Conservation (phyloP, 2,888 invertebrate species). For the Rhynchonema sp. region DNA sequence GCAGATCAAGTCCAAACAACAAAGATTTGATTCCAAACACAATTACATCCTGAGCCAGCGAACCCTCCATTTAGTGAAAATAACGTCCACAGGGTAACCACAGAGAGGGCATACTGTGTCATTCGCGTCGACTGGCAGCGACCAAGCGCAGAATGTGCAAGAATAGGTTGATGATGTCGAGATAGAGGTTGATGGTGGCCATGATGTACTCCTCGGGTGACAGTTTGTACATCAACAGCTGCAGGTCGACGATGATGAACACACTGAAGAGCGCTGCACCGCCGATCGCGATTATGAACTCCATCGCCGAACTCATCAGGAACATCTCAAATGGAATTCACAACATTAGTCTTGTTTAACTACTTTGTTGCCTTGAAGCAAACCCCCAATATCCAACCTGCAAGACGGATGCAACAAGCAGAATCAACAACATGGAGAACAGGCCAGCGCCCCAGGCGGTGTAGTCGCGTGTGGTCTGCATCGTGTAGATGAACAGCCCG, state of each 20-base stretch:
- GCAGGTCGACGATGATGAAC: conserved; percentile 65
- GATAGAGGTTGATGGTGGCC: conserved; percentile 62
- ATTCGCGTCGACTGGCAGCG: background rate
- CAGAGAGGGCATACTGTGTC: too few relatives aligned
- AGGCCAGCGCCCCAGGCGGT: conserved; percentile 21
- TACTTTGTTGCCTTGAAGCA: too few relatives aligned
- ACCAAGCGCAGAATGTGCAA: conserved; percentile 52
- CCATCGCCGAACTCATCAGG: conserved; percentile 49
- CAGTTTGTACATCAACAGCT: conserved; percentile 54
- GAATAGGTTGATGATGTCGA: conserved; percentile 70
- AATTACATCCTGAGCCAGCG: too few relatives aligned
- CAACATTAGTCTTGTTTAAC: too few relatives aligned
- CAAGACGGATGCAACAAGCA: conserved; percentile 50
- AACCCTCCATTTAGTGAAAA: too few relatives aligned
- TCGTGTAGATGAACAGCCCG: conserved; percentile 57
- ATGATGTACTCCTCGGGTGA: conserved; percentile 70
- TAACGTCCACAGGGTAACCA: too few relatives aligned
- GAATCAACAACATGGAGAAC: conserved; percentile 32
- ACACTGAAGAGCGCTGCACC: conserved; percentile 52
- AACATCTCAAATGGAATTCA: conserved; percentile 42
- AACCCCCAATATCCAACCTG: conserved; percentile 30
- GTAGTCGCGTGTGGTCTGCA: conserved; percentile 57
- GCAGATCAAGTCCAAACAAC: too few relatives aligned
- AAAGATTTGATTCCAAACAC: too few relatives aligned
- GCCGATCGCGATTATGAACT: conserved; percentile 48